phyloP scores from a whole-genome alignment of 2,888 invertebrate species.

The Pollenia labialis region DNA sequence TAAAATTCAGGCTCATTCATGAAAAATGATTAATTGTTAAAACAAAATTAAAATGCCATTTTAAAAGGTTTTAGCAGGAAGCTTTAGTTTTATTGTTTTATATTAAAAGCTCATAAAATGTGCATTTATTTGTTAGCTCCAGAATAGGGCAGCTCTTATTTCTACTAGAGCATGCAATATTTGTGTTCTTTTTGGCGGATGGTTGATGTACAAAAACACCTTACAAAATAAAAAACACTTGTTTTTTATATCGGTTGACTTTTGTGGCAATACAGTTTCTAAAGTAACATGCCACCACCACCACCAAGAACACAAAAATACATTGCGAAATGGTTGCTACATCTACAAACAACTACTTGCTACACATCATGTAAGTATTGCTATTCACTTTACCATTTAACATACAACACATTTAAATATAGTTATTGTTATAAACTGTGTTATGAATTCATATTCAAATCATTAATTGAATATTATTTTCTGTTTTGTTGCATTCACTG shows the following conservation, averaged over 20 bases:
- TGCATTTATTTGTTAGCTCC: neutral
- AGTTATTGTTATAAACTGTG: slow-evolving; percentile 54
- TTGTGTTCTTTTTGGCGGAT: slow-evolving; percentile 21
- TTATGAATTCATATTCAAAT: slow-evolving; percentile 82
- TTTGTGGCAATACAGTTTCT: slow-evolving; percentile 31
- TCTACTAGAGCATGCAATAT: slow-evolving; percentile 50
- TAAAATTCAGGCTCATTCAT: neutral
- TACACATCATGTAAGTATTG: neutral
- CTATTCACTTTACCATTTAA: slow-evolving; percentile 17
- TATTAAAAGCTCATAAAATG: neutral
- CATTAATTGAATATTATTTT: slow-evolving; percentile 82
- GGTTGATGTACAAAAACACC: slow-evolving; percentile 13
- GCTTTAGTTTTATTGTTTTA: too few species aligned
- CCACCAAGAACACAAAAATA: neutral
- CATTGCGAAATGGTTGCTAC: slow-evolving; percentile 6
- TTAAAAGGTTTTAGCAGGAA: too few species aligned
- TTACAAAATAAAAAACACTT: slow-evolving; percentile 32
- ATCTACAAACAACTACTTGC: slow-evolving; percentile 3
- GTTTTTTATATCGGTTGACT: slow-evolving; percentile 41
- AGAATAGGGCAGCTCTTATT: slow-evolving; percentile 21
- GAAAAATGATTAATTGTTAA: too few species aligned
- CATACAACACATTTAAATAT: slow-evolving; percentile 20
- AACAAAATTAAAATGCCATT: neutral
- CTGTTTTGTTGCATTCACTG: slow-evolving; percentile 75
- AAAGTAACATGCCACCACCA: slow-evolving; percentile 45